Evolutionary conservation across 1,140 invertebrate genomes (phyloP).

Genomic region (Andricus grossulariae): DNA sequence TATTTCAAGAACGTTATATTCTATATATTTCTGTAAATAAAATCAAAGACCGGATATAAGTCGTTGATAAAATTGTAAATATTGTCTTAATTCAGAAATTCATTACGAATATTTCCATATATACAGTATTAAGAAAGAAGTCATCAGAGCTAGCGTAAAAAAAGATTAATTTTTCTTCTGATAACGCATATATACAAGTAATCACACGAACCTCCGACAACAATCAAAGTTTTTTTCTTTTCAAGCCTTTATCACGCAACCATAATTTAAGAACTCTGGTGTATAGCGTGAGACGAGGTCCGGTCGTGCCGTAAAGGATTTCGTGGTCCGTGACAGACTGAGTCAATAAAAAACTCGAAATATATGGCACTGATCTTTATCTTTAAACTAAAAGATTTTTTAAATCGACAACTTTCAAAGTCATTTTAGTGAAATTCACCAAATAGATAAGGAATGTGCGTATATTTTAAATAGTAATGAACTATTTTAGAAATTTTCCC

Average conservation of each 20-base stretch:
- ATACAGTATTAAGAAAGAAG: slow-evolving; percentile 13
- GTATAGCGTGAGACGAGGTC: slow-evolving; percentile 25
- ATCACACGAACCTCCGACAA: slow-evolving; percentile 29
- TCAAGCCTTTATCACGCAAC: slow-evolving; percentile 41
- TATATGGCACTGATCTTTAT: slow-evolving; percentile 4
- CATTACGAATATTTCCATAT: not conserved
- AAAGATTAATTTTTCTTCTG: slow-evolving; percentile 13
- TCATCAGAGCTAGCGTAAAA: slow-evolving; percentile 14
- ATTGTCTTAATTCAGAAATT: not conserved
- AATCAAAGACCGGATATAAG: no score
- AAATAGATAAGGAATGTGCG: not conserved
- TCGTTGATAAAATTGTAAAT: slow-evolving; percentile 22
- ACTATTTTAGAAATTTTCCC: not conserved
- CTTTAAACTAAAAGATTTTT: not conserved
- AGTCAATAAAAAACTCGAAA: slow-evolving; percentile 30
- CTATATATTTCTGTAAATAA: no score
- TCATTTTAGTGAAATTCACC: slow-evolving; percentile 13
- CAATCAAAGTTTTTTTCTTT: slow-evolving; percentile 32
- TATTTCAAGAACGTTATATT: slow-evolving; percentile 5
- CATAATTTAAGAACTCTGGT: slow-evolving; percentile 41
- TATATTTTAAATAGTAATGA: not conserved
- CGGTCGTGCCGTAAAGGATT: slow-evolving; percentile 21
- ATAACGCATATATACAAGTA: slow-evolving; percentile 27
- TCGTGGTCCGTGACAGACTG: slow-evolving; percentile 25
- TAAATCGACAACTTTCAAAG: slow-evolving; percentile 13